These are phyloP conservation scores for Tor tambroides DNA, from an alignment of 2,113 vertebrate species.

Conservation along the genomic window DNA sequence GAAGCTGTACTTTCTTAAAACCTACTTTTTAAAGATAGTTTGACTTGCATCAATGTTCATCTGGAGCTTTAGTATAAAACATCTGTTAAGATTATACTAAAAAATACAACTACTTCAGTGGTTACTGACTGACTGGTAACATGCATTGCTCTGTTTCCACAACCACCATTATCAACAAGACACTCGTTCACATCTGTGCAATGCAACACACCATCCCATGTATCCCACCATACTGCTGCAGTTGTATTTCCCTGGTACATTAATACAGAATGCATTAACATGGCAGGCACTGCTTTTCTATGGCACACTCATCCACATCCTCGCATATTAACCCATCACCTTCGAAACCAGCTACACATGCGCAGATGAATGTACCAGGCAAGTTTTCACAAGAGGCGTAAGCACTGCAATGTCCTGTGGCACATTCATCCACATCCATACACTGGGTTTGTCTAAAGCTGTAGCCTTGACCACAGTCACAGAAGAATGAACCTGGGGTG, in stretches of 20 bases:
- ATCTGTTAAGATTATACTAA: no score
- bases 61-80: no score
- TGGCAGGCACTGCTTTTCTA: constrained; percentile 71
- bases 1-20: no score
- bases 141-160: constrained; percentile 72
- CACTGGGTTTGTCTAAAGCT: constrained; percentile 69
- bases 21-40: no score
- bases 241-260: constrained; percentile 75
- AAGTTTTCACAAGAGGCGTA: constrained; percentile 73
- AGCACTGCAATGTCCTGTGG: constrained; percentile 66
- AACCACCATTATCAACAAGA: constrained; percentile 75
- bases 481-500: constrained; percentile 74
- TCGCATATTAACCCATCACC: constrained; percentile 75
- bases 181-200: constrained; percentile 81
- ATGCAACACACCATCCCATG: constrained; percentile 70
- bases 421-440: constrained; percentile 77
- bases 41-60: no score
- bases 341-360: constrained; percentile 71
- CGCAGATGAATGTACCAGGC: constrained; percentile 75
- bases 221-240: constrained; percentile 77
- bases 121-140: no score
- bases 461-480: constrained; percentile 77
- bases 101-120: no score
- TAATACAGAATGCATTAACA: constrained; percentile 71
- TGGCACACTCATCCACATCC: constrained; percentile 76